Evolutionary conservation across 2,888 invertebrate genomes (phyloP).

Genomic region (Eupelmus urozonus): DNA sequence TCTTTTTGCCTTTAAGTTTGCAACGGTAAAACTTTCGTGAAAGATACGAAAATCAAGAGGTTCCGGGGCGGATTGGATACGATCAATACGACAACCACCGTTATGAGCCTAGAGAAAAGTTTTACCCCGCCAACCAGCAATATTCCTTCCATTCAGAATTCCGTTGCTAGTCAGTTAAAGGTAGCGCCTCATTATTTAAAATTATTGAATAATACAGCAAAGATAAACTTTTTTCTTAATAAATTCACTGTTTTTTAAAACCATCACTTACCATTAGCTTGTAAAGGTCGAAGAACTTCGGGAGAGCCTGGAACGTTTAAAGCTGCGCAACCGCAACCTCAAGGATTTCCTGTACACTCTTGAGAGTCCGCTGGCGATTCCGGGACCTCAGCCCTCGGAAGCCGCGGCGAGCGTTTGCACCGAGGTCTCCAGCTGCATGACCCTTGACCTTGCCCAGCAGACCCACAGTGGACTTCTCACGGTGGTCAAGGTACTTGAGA

Average conservation of each 20-base stretch:
- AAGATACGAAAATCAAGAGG: background rate
- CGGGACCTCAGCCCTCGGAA: conserved; percentile 20
- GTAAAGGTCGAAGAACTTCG: conserved; percentile 59
- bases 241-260: background rate
- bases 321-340: conserved; percentile 61
- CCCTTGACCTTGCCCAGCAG: conserved; percentile 25
- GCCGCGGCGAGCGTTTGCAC: conserved; percentile 10
- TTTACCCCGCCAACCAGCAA: background rate
- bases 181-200: conserved; percentile 6
- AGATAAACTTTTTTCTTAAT: too few relatives aligned
- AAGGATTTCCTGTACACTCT: conserved; percentile 41
- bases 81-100: background rate
- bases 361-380: conserved; percentile 22
- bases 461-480: conserved; percentile 55
- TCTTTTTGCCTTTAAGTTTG: background rate
- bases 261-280: too few relatives aligned
- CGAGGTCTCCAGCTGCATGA: conserved; percentile 25
- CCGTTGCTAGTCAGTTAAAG: conserved; percentile 8
- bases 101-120: background rate
- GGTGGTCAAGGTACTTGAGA: conserved; percentile 58
- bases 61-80: conserved; percentile 11
- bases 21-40: background rate
- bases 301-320: conserved; percentile 60
- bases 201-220: too few relatives aligned
- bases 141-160: background rate